These are phyloP conservation scores for Hypercompe scribonia DNA, from an alignment of 2,888 invertebrate genomes.

Conservation along the genomic window DNA sequence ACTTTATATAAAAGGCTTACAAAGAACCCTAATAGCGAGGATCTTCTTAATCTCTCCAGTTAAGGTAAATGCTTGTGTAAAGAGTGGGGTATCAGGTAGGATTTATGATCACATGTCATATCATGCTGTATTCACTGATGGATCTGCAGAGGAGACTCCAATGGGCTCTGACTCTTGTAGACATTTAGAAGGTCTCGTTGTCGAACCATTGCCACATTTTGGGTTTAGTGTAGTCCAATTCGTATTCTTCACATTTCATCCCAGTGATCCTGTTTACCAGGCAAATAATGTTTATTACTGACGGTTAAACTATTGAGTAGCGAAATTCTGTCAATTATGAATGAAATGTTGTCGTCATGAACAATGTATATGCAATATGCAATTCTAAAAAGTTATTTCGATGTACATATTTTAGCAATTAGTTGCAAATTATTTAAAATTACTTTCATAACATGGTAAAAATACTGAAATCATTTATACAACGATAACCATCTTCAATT, in stretches of 20 bases:
- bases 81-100: background rate
- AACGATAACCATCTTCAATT: too few species aligned
- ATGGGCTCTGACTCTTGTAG: background rate
- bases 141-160: too few species aligned
- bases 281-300: slow-evolving; percentile 30
- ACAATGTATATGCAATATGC: too few species aligned
- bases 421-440: too few species aligned
- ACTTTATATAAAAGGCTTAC: too few species aligned
- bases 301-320: background rate
- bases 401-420: too few species aligned
- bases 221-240: slow-evolving; percentile 78
- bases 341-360: too few species aligned
- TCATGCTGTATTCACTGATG: background rate
- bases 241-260: slow-evolving; percentile 85
- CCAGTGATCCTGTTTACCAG: slow-evolving; percentile 73
- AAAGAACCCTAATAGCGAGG: too few species aligned
- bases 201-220: slow-evolving; percentile 89
- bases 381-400: background rate
- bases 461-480: too few species aligned
- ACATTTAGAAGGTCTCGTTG: slow-evolving; percentile 81
- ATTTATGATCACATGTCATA: background rate
- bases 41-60: background rate
- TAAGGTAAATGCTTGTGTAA: background rate
- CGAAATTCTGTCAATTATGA: background rate
- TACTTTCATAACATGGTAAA: too few species aligned